These are phyloP conservation scores for Lipophrys pholis DNA, from an alignment of 2,113 vertebrate genomes.

Conservation along the genomic window DNA sequence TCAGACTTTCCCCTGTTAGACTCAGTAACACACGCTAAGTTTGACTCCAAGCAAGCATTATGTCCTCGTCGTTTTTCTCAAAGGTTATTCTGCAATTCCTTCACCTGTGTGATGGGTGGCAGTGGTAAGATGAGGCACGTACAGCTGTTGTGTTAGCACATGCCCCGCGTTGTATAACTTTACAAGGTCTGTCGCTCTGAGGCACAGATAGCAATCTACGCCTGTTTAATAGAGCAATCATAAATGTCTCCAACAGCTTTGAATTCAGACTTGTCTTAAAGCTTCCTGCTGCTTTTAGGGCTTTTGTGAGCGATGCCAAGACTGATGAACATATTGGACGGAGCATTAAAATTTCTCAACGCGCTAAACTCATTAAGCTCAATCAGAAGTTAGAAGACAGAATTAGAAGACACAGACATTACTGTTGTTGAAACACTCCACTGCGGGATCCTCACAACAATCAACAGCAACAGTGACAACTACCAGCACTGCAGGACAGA, in stretches of 20 bases:
- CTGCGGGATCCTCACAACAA: conserved; percentile 13
- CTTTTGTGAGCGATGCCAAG: background rate
- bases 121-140: conserved; percentile 38
- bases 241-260: conserved; percentile 59
- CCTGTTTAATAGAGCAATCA: conserved; percentile 37
- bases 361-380: background rate
- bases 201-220: conserved; percentile 59
- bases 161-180: conserved; percentile 71
- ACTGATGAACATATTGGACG: background rate
- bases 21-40: background rate
- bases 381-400: conserved; percentile 15
- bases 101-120: conserved; percentile 16
- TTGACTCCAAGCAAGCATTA: background rate
- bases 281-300: conserved; percentile 14
- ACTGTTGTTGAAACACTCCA: background rate
- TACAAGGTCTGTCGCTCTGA: conserved; percentile 65
- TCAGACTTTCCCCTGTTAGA: background rate
- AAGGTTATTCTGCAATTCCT: conserved; percentile 9
- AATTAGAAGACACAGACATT: conserved; percentile 7
- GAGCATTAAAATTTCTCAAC: background rate
- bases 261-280: conserved; percentile 37
- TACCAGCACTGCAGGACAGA: conserved; percentile 7
- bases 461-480: conserved; percentile 17
- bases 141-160: conserved; percentile 69
- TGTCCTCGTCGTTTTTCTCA: conserved; percentile 12